Percentiles rank a stretch among this genome's conserved stretches.
Evolutionary conservation across 2,797 vertebrate genomes (phyloP).

Genomic region (Hypotaenidia philippensis): DNA sequence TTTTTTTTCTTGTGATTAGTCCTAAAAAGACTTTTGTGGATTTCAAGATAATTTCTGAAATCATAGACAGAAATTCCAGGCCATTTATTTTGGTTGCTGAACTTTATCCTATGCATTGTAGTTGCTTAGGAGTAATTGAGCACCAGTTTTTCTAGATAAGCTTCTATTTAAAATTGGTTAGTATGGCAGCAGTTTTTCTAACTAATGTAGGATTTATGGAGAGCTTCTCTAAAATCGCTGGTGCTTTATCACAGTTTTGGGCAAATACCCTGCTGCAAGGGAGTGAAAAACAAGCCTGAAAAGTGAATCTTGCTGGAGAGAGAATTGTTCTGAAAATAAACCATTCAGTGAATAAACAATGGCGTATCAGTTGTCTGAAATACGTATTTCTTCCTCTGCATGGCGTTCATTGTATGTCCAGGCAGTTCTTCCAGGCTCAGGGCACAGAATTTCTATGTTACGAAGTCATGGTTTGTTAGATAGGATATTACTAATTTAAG

Average conservation of each 20-base stretch:
- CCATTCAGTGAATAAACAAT: constrained; percentile 30
- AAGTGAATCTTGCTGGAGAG: constrained; percentile 39
- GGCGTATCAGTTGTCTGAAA: neutral
- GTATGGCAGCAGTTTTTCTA: constrained; percentile 23
- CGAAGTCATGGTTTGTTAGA: neutral
- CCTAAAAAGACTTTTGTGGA: neutral
- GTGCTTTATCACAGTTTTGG: constrained; percentile 38
- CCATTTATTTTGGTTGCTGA: neutral
- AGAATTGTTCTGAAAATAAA: constrained; percentile 53
- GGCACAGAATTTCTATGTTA: neutral
- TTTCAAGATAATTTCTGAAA: neutral
- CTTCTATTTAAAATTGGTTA: neutral
- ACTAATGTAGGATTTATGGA: neutral
- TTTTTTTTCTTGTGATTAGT: neutral
- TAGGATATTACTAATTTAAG: neutral
- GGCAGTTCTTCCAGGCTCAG: neutral
- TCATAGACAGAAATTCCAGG: neutral
- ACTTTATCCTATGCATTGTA: neutral
- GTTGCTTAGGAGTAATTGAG: constrained; percentile 3
- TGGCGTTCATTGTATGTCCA: neutral
- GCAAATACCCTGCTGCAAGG: neutral
- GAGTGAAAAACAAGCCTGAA: constrained; percentile 9
- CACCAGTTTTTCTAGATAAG: neutral
- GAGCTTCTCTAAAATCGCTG: neutral
- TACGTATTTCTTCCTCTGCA: neutral